Base-by-base conservation (phyloP, 2,888 invertebrate species). In the Lysandra coridon region DNA sequence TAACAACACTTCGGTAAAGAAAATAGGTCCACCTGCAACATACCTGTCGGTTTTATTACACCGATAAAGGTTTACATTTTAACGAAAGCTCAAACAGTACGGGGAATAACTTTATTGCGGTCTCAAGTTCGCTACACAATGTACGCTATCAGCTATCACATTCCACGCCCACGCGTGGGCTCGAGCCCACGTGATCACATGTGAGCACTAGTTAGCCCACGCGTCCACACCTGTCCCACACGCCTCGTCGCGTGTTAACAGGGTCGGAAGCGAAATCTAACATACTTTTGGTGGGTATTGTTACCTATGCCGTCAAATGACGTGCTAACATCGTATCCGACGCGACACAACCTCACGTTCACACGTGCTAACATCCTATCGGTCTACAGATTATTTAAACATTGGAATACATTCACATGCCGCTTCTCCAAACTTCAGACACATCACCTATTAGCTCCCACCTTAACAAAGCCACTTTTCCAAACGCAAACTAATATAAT, bases 111-210 rank as follows among this genome's bases (percentile, higher is more conserved):
- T 69, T 69, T 30, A 69, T 30, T 69, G 69, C 17, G 69, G 69
- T 4, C 23, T 64, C 64, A 64, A 30, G 30, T 64, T 30, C 64
- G 33, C 14, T 57, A 37, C 23, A 69, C 69, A 69, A 69, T 69
- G 69, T 69, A 33, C 69, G 14, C 69, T 69, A 69, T 69, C 69
- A 17, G 69, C 69, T 69, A 69, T 69, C 69, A 37, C 33, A 69
- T 69, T 69, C 62, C 74, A 14, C 78, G 49, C 78, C 69, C 69
- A 69, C 69, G 4, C 69, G 33, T 33, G 78, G 64, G 23, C 64
- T 30, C 33, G 33, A 69, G 14, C 69, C 69, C 69, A 69, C 33
- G 69, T 33, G 69, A 33, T 30, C 69, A 69, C 69, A 14, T 14
- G 33, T 69, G 69, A 69, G 64, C 62, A 62, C 64, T 69, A 30